Evolutionary conservation across 2,888 invertebrate species (phyloP), one percentile per base, ranked within the genome.

Genomic region (Nomada fucata): DNA sequence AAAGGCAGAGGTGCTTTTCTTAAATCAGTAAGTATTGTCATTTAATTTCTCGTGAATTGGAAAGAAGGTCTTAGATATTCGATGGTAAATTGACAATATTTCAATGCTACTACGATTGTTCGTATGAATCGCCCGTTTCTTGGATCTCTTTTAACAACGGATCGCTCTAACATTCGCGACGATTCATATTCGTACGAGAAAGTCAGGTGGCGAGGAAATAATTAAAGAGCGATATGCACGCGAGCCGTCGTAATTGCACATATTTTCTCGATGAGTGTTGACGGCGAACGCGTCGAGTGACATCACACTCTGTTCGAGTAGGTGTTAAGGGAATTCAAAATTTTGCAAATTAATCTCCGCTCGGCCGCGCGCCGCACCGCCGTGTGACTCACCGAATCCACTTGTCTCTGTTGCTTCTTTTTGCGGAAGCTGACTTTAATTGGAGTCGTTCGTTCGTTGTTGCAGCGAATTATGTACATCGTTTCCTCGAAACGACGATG

Each of bases 21-120:
- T 1, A 90, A 89, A 82, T 89, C 89, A 36, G 90, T 90, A 88
- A 90, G 90, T 89, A 63, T 29, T 20, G 4, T 42, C 44, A 18
- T 26, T 15, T 2, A 44, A 47, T 50, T 26, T 70, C 50, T 2
- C 3, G 13, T 15, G 13, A 2, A 11, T 47, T 47, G 13, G 47
- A 13, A 47, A 47, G 47, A 47, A 15, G 15, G 47, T 3, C 47
- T 13, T 15, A 13, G 47, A 15, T 47, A 15, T 47, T 47, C 47
- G 47, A 47, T 4, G 10, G 15, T 47, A 3, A 3, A 47, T 13
- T 47, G 47, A 0, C 15, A 47, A 47, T 47, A 10, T 47, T 15
- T 15, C 47, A 3, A 11, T 47, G 11, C 15, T 15, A 47, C 15
- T 0, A 15, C 1, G 13, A 47, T 47, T 47, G 15, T 0, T 36